Percentiles rank a stretch among this genome's conserved stretches.
These are phyloP conservation scores for Hafferia zeledoni DNA, from an alignment of 2,797 vertebrate genomes.

Conservation along the genomic window DNA sequence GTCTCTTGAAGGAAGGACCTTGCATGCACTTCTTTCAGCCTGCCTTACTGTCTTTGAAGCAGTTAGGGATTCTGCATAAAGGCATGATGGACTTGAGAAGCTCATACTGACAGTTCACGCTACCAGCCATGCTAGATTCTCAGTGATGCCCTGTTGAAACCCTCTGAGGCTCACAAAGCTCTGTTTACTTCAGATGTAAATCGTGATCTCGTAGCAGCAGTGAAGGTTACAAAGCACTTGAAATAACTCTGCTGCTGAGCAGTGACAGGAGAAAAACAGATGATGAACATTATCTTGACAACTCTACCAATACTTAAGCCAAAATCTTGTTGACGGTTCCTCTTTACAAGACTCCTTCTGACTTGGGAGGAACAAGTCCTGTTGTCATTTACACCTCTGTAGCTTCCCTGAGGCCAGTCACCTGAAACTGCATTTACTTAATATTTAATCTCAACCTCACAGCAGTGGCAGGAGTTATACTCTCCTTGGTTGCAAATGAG, in stretches of 20 bases:
- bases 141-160: background rate
- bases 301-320: background rate
- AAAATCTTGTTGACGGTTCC: background rate
- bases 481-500: background rate
- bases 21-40: background rate
- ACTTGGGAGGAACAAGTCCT: background rate
- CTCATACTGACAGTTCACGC: rapidly evolving
- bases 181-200: background rate
- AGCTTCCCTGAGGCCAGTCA: background rate
- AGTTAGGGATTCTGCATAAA: background rate
- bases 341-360: background rate
- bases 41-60: background rate
- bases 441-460: conserved; percentile 11
- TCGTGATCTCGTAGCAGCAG: background rate
- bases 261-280: background rate
- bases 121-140: background rate
- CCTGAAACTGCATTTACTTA: conserved; percentile 10
- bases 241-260: background rate
- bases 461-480: background rate
- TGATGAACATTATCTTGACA: conserved; percentile 27
- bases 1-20: background rate
- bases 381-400: conserved; percentile 1
- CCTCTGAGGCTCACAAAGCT: rapidly evolving
- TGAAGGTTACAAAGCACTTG: background rate
- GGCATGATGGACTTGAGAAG: background rate